Evolutionary conservation across 1,140 invertebrate genomes (phyloP).

Genomic region (Drosophila busckii): DNA sequence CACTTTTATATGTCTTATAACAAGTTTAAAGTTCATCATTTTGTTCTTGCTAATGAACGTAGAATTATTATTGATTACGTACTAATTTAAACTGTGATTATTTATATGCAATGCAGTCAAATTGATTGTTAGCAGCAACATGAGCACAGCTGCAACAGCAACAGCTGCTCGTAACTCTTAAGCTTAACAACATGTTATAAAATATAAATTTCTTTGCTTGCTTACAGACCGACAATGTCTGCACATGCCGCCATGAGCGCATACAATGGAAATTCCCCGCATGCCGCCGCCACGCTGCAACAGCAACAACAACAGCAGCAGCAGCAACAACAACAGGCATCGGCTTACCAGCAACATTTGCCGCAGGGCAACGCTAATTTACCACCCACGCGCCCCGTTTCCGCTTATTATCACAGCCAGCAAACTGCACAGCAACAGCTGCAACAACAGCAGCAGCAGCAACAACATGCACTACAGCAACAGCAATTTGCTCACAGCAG

Average conservation of each 20-base stretch:
- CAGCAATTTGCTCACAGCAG: conserved; percentile 60
- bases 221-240: conserved; percentile 52
- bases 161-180: background rate
- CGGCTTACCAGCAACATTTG: conserved; percentile 37
- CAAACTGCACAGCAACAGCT: conserved; percentile 54
- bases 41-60: too few species aligned
- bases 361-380: conserved; percentile 52
- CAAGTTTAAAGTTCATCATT: too few species aligned
- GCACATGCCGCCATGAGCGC: conserved; percentile 72
- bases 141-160: conserved; percentile 6
- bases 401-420: conserved; percentile 71
- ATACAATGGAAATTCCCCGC: conserved; percentile 76
- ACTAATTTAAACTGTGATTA: too few species aligned
- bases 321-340: conserved; percentile 49
- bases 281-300: conserved; percentile 53
- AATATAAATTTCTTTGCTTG: conserved; percentile 6
- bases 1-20: background rate
- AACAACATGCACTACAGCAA: conserved; percentile 57
- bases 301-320: conserved; percentile 57
- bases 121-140: conserved; percentile 3
- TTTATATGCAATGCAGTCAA: too few species aligned
- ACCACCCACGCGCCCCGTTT: conserved; percentile 62
- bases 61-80: too few species aligned
- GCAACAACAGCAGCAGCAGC: conserved; percentile 60
- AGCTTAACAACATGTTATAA: background rate